phyloP scores from a whole-genome alignment of 1,140 invertebrate species.

The Daktulosphaira vitifoliae region DNA sequence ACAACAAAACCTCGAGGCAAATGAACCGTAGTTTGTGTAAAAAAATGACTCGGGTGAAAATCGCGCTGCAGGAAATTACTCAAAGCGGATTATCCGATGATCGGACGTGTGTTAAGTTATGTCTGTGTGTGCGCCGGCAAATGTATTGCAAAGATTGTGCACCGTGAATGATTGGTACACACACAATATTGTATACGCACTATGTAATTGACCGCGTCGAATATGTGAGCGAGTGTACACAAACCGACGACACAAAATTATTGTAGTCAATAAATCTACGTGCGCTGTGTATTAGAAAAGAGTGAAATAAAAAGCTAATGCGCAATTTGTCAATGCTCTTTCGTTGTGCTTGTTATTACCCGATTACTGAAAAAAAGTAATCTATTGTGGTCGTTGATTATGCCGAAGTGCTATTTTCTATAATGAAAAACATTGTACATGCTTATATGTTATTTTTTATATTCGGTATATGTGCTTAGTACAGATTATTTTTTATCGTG shows the following conservation, averaged over 20 bases:
- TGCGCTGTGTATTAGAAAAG: no score
- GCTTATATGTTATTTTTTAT: no score
- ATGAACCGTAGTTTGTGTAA: slow-evolving; percentile 7
- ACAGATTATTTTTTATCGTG: no score
- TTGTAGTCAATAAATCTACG: not conserved
- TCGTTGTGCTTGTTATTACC: slow-evolving; percentile 28
- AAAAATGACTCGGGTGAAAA: no score
- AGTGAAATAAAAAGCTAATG: no score
- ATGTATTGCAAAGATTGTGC: not conserved
- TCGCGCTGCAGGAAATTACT: slow-evolving; percentile 10
- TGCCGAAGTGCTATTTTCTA: no score
- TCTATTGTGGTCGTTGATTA: no score
- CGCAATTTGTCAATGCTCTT: slow-evolving; percentile 26
- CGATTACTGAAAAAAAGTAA: no score
- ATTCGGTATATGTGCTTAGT: no score
- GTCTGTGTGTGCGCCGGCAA: not conserved
- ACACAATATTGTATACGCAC: not conserved
- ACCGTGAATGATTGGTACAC: not conserved
- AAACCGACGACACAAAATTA: not conserved
- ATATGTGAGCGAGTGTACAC: not conserved
- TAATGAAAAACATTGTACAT: no score
- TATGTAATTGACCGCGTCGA: slow-evolving; percentile 22
- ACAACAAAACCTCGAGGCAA: not conserved
- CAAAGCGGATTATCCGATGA: slow-evolving; percentile 17
- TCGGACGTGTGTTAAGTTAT: not conserved